Conservation (phyloP, 2,113 vertebrate species). For the Ia io region DNA sequence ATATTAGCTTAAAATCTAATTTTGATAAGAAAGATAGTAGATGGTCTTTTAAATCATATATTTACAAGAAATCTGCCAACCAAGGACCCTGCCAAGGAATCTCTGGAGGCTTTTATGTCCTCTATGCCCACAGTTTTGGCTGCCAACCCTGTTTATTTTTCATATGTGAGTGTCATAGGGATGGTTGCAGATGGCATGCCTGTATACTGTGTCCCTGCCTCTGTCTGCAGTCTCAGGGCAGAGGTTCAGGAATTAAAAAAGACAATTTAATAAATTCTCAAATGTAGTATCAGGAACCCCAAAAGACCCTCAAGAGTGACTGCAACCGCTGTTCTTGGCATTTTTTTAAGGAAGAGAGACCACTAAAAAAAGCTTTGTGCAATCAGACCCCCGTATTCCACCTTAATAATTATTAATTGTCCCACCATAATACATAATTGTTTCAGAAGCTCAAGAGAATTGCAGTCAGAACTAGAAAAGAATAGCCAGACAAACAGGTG, state of each 20-base stretch:
- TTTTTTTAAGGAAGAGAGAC: not conserved
- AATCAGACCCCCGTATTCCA: too few relatives aligned
- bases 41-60: accelerated
- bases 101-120: not conserved
- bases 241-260: not conserved
- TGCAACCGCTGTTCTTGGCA: not conserved
- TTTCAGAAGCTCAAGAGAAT: not conserved
- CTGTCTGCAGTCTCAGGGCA: not conserved
- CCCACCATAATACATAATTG: not conserved
- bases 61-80: not conserved
- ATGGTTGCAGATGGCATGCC: accelerated
- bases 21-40: not conserved
- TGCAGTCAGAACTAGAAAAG: not conserved
- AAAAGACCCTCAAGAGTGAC: not conserved
- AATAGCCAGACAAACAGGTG: accelerated
- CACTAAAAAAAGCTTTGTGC: not conserved
- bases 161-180: accelerated
- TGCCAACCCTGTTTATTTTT: not conserved
- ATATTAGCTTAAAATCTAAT: not conserved
- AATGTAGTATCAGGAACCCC: not conserved
- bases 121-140: not conserved
- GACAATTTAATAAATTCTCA: not conserved
- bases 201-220: not conserved
- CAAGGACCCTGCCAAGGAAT: not conserved
- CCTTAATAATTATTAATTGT: not conserved